These are phyloP conservation scores for Climacteris rufus DNA, from an alignment of 2,113 vertebrate species.

Conservation along the genomic window DNA sequence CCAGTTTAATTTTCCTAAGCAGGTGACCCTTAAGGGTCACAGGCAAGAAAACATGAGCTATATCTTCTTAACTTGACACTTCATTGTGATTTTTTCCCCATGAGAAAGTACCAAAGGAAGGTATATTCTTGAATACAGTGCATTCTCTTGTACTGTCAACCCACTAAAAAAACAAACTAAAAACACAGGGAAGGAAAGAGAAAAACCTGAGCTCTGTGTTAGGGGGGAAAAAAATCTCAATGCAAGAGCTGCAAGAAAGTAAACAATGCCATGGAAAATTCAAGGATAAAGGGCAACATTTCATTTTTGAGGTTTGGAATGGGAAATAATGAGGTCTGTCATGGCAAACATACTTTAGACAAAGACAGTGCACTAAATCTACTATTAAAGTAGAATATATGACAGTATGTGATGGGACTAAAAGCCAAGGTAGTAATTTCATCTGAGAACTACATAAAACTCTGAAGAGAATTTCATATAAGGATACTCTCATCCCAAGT, in stretches of 20 bases:
- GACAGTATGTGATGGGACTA: not conserved
- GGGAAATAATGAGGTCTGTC: not conserved
- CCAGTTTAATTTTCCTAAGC: constrained; percentile 13
- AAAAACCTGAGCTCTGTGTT: not conserved
- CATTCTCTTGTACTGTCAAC: not conserved
- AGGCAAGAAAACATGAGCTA: not conserved
- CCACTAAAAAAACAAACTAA: not conserved
- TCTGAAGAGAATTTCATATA: not conserved
- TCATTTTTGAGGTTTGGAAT: not conserved
- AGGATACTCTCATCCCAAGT: not conserved
- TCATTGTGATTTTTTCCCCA: not conserved
- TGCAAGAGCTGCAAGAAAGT: not conserved
- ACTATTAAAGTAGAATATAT: not conserved
- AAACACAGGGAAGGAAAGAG: not conserved
- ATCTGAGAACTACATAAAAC: not conserved
- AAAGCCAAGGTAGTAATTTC: not conserved
- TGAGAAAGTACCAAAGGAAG: not conserved
- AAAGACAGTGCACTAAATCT: not conserved
- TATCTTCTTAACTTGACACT: not conserved
- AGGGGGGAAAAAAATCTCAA: too few relatives aligned
- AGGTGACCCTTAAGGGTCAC: not conserved
- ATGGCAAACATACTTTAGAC: not conserved
- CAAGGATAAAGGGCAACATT: not conserved
- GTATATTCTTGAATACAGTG: not conserved
- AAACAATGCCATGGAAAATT: not conserved